Base-by-base conservation (phyloP, 2,888 invertebrate species). In the Eupeodes latifasciatus region DNA sequence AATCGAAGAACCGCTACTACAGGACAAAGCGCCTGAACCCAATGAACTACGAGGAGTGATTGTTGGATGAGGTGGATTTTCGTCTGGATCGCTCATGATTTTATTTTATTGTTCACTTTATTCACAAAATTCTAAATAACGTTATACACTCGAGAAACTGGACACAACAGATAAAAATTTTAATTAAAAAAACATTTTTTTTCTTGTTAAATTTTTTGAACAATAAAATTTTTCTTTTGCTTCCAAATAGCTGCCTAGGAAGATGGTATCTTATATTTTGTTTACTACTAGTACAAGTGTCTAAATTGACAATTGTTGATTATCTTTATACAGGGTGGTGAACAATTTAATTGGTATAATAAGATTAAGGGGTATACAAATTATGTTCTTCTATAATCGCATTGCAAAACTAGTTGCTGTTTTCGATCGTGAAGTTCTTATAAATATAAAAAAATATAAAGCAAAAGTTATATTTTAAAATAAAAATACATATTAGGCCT, bases 61-160 rank as follows among this genome's bases (percentile, higher is more conserved):
- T 78, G 90, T 89, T 74, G 90, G 90, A 34, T 85, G 82, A 16
- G 85, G 76, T 51, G 78, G 76, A 34, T 85, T 81, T 66, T 91
- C 90, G 84, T 91, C 91, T 84, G 89, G 91, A 77, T 91, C 91
- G 69, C 91, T 91, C 90, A 91, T 91, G 34, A 16, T 69, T 40
- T 27, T 27, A 27, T 27, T 10, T 55, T 44, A 55, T 53, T 40
- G 19, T 55, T 51, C 10, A 40, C n/a, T 53, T 69, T 55, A 27
- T 1, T 34, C 47, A 49, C 27, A 55, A 27, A 34, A 44, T 57
- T 2, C 5, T 27, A 27, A 14, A 47, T 19, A 19, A 44, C 19
- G 14, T 4, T 55, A 2, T 4, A 59, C 57, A 47, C 44, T 59
- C 27, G 27, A 27, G 59, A 0, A 40, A 40, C 40, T 40, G 9